Percentiles rank a stretch among this genome's conserved stretches.
phyloP scores from a whole-genome alignment of 2,888 invertebrate species.

The Byasa hedistus region DNA sequence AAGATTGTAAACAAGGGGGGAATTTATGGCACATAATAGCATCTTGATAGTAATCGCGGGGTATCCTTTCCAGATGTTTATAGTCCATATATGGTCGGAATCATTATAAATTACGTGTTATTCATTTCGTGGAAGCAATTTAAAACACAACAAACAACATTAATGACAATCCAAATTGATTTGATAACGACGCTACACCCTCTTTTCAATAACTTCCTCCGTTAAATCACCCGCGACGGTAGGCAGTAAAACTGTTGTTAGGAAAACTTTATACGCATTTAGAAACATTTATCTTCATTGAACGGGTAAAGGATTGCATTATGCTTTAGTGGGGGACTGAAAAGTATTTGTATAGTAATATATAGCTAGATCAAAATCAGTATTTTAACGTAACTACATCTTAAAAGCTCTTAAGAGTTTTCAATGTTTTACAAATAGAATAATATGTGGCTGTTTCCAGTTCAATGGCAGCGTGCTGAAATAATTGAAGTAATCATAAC shows the following conservation, averaged over 20 bases:
- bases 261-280: slow-evolving; percentile 43
- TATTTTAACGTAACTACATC: too few relatives aligned
- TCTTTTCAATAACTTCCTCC: slow-evolving; percentile 51
- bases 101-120: slow-evolving; percentile 10
- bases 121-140: slow-evolving; percentile 17
- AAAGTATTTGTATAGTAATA: slow-evolving; percentile 4
- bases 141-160: slow-evolving; percentile 23
- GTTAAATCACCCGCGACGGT: slow-evolving; percentile 65
- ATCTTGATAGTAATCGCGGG: not conserved
- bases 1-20: slow-evolving; percentile 2
- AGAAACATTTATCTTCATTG: slow-evolving; percentile 55
- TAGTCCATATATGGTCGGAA: slow-evolving; percentile 1
- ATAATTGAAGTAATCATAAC: too few relatives aligned
- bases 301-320: slow-evolving; percentile 47
- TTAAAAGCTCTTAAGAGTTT: too few relatives aligned
- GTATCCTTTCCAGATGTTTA: not conserved
- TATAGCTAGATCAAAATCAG: too few relatives aligned
- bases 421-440: too few relatives aligned
- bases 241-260: slow-evolving; percentile 54
- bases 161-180: slow-evolving; percentile 29
- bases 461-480: too few relatives aligned
- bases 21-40: slow-evolving; percentile 9
- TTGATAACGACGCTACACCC: slow-evolving; percentile 39
- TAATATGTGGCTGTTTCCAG: too few relatives aligned
- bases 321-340: slow-evolving; percentile 35